A percentile compares a stretch with the other conserved stretches of the same genome.
phyloP scores from a whole-genome alignment of 2,888 invertebrate species.

The Aspidapion aeneum region DNA sequence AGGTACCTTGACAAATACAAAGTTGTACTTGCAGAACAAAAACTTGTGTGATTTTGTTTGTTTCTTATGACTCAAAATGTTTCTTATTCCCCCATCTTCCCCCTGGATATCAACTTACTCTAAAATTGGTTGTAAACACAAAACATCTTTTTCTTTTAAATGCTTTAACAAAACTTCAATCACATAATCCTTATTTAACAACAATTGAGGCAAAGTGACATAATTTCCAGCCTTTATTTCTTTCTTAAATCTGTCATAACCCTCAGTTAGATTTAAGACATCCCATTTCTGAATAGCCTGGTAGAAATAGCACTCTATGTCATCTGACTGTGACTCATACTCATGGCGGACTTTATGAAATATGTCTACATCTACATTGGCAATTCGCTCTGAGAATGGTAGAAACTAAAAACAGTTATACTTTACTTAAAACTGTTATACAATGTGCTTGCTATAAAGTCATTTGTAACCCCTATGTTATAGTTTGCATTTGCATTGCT shows the following conservation, averaged over 20 bases:
- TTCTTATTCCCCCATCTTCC: too few species aligned
- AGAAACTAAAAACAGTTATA: slow-evolving; percentile 72
- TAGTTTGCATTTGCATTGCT: neutral
- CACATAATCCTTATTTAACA: slow-evolving; percentile 76
- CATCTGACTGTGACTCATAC: slow-evolving; percentile 65
- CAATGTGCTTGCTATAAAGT: too few species aligned
- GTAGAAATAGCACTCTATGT: slow-evolving; percentile 74
- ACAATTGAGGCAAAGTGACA: slow-evolving; percentile 78
- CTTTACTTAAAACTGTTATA: too few species aligned
- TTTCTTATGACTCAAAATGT: too few species aligned
- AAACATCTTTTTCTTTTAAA: slow-evolving; percentile 64
- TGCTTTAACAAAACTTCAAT: slow-evolving; percentile 69
- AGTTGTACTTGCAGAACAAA: too few species aligned
- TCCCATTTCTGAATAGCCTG: slow-evolving; percentile 86
- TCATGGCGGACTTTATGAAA: slow-evolving; percentile 79
- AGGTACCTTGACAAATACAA: too few species aligned
- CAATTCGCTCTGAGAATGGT: slow-evolving; percentile 83
- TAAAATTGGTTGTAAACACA: slow-evolving; percentile 76
- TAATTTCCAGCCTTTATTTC: slow-evolving; percentile 63
- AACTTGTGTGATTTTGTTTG: too few species aligned
- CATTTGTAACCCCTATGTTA: too few species aligned
- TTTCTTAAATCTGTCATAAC: slow-evolving; percentile 72
- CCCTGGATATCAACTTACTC: too few species aligned
- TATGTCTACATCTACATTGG: slow-evolving; percentile 82
- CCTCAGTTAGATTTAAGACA: slow-evolving; percentile 80